These are phyloP conservation scores for Rhingia rostrata DNA, from an alignment of 2,888 invertebrate genomes.

Conservation along the genomic window DNA sequence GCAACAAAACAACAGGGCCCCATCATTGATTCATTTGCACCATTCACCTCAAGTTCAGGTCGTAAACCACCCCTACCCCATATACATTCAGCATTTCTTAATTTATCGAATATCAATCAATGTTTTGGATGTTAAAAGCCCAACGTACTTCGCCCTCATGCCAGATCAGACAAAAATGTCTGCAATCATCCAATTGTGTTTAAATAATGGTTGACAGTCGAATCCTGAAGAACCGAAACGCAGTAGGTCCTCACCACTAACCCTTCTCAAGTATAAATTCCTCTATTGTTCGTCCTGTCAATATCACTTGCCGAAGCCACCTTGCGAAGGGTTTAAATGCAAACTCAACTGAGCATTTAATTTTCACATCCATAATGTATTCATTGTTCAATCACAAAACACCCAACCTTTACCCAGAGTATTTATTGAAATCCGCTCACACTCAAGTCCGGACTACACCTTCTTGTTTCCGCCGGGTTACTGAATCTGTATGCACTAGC, in stretches of 20 bases:
- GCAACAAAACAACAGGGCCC: too few relatives aligned
- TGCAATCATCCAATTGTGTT: constrained; percentile 46
- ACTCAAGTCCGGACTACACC: not conserved
- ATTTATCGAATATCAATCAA: too few relatives aligned
- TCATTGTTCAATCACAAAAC: constrained; percentile 37
- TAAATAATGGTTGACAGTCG: constrained; percentile 46
- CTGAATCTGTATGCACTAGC: constrained; percentile 9
- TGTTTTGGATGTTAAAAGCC: too few relatives aligned
- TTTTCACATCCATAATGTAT: constrained; percentile 56
- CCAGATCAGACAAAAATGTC: constrained; percentile 35
- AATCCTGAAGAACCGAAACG: constrained; percentile 12
- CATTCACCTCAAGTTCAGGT: too few relatives aligned
- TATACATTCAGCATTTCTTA: too few relatives aligned
- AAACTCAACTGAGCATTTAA: constrained; percentile 63
- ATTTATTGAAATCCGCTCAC: constrained; percentile 31
- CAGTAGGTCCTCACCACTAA: constrained; percentile 25
- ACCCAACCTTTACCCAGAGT: not conserved
- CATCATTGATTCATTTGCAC: too few relatives aligned
- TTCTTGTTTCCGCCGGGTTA: constrained; percentile 11
- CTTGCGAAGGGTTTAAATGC: constrained; percentile 58
- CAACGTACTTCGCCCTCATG: not conserved
- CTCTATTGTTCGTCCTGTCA: constrained; percentile 64
- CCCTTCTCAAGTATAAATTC: constrained; percentile 60
- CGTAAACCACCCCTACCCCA: too few relatives aligned
- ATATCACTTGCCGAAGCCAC: constrained; percentile 56